Base-by-base conservation (phyloP, 2,113 vertebrate species). In the Macquaria ambigua region DNA sequence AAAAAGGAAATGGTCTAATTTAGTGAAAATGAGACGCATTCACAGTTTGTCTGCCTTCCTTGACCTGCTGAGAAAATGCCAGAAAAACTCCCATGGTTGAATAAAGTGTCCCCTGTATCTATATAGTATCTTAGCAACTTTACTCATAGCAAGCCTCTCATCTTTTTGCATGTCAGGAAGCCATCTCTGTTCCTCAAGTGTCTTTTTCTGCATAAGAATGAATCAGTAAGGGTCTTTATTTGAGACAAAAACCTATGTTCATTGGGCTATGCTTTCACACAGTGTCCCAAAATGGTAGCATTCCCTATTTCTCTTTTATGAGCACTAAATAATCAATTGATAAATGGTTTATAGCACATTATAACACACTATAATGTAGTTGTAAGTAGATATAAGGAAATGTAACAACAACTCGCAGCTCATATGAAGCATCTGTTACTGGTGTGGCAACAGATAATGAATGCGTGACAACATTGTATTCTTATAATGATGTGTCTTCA, bases 1-100 rank as follows among this genome's bases (percentile, higher is more conserved):
- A 46, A 43, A 87, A 86, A 41, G 39, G 68, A 62, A 64, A 34
- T 20, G 20, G 16, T 80, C 28, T 81, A 48, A 80, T 85, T 74
- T 68, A 61, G 39, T 68, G 10, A 39, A 62, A 75, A 63, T 69
- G 39, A 74, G 34, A 79, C 14, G 50, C 10, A 6, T 41, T 77
- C 18, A 68, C 41, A 0, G 16, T 68, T 59, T 70, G 23, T 43
- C 8, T 1, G 15, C 18, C 16, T 71, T 58, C 41, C 3, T n/a
- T 11, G 5, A 46, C 58, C 48, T 79, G 9, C 43, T 67, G 37
- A 68, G 34, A 79, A 55, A 69, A 41, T 59, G 9, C 8, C 20
- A 63, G 70, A 21, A 39, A 43, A 73, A 25, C 34, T 78, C 20
- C 9, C 6, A 15, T 28, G 12, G 37, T 41, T 75, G 3, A 31